Conservation (phyloP, 2,888 invertebrate species). For the Litoditis marina region DNA sequence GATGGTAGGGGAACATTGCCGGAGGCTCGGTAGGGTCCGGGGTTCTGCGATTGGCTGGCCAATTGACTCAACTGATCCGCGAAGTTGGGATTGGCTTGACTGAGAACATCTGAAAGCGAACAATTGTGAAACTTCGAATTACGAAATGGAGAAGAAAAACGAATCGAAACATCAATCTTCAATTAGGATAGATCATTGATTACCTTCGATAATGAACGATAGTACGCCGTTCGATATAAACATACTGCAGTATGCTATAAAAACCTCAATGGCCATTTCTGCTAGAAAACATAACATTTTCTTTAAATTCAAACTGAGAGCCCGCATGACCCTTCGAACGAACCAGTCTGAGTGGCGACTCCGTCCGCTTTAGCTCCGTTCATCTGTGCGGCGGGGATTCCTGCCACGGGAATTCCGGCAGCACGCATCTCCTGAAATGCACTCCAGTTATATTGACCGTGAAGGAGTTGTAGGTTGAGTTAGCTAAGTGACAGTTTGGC, state of each 20-base stretch:
- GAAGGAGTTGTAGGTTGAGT: too few species aligned
- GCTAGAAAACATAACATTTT: conserved; percentile 3
- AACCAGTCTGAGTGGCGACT: conserved; percentile 21
- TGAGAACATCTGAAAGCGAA: conserved; percentile 49
- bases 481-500: too few species aligned
- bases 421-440: conserved; percentile 55
- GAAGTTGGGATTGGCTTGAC: conserved; percentile 60
- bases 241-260: too few species aligned
- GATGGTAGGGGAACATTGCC: conserved; percentile 54
- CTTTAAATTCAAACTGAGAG: too few species aligned
- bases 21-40: conserved; percentile 47
- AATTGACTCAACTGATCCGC: conserved; percentile 52
- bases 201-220: neutral
- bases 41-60: conserved; percentile 46
- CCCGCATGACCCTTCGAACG: too few species aligned
- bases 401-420: conserved; percentile 59
- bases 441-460: too few species aligned
- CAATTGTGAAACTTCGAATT: too few species aligned
- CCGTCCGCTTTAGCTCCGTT: conserved; percentile 44
- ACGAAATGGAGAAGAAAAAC: too few species aligned
- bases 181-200: neutral
- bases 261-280: neutral
- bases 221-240: too few species aligned
- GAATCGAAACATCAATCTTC: neutral
- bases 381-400: conserved; percentile 53